Evolutionary conservation across 1,140 invertebrate genomes (phyloP).

Genomic region (Caenorhabditis briggsae): DNA sequence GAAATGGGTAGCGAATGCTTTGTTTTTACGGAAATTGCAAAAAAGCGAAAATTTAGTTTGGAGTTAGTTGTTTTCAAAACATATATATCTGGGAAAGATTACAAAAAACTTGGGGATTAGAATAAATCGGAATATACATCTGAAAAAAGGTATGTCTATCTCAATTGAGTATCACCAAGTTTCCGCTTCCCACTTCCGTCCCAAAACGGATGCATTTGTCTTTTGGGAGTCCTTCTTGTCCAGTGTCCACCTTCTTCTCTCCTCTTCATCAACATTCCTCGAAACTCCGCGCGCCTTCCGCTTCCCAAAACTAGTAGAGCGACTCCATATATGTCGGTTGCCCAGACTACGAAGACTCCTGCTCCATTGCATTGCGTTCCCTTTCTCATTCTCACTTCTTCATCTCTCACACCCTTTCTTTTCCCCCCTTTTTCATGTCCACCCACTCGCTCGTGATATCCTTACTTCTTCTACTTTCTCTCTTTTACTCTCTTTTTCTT

Average conservation of each 20-base stretch:
- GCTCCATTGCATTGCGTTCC: constrained; percentile 12
- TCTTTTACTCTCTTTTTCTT: neutral
- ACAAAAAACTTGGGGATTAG: no score
- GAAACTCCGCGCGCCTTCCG: neutral
- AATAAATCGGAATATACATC: no score
- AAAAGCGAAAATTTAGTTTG: no score
- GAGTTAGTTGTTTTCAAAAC: no score
- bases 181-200: neutral
- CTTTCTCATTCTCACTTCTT: constrained; percentile 19
- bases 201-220: constrained; percentile 24
- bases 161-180: no score
- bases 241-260: neutral
- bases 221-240: neutral
- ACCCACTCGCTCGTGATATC: constrained; percentile 7
- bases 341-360: constrained; percentile 25
- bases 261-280: neutral
- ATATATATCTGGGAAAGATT: no score
- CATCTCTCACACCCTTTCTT: neutral
- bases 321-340: constrained; percentile 11
- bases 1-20: no score
- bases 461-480: neutral
- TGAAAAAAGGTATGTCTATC: no score
- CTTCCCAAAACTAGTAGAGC: constrained; percentile 19
- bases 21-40: no score
- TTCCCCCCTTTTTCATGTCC: neutral